These are phyloP conservation scores for Chinchilla lanigera DNA, from an alignment of 2,113 vertebrate species.

Conservation along the genomic window DNA sequence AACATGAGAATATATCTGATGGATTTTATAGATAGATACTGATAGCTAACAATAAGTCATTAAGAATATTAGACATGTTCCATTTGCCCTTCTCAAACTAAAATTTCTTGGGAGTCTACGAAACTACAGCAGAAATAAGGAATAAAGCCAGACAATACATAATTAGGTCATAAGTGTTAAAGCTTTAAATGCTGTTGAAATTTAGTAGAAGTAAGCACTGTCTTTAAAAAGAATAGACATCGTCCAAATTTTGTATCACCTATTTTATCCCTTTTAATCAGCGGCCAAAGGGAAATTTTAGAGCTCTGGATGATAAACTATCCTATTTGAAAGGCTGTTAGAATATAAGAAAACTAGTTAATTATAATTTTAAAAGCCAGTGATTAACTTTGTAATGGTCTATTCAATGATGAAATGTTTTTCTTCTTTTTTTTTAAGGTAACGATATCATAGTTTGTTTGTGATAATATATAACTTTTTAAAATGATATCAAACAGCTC, in stretches of 20 bases:
- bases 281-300: conserved; percentile 57
- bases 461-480: neutral
- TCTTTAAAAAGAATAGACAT: neutral
- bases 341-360: conserved; percentile 57
- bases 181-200: conserved; percentile 30
- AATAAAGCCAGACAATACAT: neutral
- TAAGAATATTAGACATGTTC: neutral
- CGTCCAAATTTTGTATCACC: conserved; percentile 22
- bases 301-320: neutral
- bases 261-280: conserved; percentile 57
- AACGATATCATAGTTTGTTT: conserved; percentile 14
- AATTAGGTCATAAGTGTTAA: neutral
- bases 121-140: conserved; percentile 20
- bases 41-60: neutral
- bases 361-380: conserved; percentile 50
- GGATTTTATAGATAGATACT: neutral
- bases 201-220: conserved; percentile 52
- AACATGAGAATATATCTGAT: neutral
- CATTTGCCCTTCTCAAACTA: neutral
- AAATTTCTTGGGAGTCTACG: neutral
- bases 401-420: conserved; percentile 34
- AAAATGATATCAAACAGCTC: neutral
- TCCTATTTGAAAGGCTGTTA: conserved; percentile 21
- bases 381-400: conserved; percentile 54
- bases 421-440: conserved; percentile 23